Evolutionary conservation across 2,113 vertebrate species (phyloP).

Genomic region (Zapornia atra): DNA sequence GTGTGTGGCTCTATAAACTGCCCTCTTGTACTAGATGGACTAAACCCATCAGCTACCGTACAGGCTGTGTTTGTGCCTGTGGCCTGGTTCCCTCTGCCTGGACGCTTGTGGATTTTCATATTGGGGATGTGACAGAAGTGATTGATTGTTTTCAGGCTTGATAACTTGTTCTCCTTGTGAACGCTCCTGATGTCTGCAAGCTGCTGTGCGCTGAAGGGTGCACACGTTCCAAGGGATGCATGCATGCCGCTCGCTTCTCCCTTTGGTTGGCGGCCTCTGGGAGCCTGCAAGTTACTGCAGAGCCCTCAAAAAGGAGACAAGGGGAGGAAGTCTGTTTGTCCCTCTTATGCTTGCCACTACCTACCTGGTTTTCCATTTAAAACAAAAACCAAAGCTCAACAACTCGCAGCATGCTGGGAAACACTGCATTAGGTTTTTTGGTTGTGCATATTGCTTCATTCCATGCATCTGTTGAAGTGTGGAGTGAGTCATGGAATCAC

Average conservation of each 20-base stretch:
- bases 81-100: not conserved
- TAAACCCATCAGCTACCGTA: not conserved
- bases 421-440: not conserved
- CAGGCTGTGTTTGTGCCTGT: not conserved
- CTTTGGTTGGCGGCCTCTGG: not conserved
- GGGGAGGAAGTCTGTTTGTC: not conserved
- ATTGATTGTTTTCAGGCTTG: not conserved
- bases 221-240: not conserved
- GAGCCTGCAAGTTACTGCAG: not conserved
- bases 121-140: not conserved
- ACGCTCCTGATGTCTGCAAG: not conserved
- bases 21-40: not conserved
- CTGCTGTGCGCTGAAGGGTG: accelerated
- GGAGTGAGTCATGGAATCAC: not conserved
- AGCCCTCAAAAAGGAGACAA: not conserved
- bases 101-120: not conserved
- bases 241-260: not conserved
- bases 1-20: not conserved
- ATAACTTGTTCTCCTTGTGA: accelerated
- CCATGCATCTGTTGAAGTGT: not conserved
- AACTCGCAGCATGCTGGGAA: not conserved
- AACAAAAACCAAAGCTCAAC: not conserved
- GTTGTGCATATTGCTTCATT: not conserved
- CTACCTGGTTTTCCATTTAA: not conserved
- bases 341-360: not conserved